Evolutionary conservation across 2,113 vertebrate genomes (phyloP).

Genomic region (Gulo gulo): DNA sequence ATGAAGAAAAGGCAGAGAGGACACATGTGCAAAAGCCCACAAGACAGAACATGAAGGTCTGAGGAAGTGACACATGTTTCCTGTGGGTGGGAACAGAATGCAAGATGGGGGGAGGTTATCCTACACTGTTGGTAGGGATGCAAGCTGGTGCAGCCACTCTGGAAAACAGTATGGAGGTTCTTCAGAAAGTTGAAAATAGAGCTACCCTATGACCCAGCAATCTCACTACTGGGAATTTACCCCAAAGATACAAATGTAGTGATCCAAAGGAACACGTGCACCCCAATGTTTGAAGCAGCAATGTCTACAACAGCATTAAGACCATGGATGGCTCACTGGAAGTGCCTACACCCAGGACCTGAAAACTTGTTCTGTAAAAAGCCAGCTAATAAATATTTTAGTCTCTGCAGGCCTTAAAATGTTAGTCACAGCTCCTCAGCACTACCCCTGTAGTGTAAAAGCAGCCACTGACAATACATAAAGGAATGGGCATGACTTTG

Average conservation of each 20-base stretch:
- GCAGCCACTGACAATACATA: background rate
- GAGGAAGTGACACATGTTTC: background rate
- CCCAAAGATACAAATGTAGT: no score
- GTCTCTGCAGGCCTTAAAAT: background rate
- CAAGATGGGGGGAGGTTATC: background rate
- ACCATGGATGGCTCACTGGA: background rate
- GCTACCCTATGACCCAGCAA: no score
- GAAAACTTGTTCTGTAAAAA: background rate
- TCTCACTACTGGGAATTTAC: no score
- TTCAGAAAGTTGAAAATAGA: no score
- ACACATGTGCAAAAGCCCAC: background rate
- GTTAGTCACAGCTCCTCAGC: background rate
- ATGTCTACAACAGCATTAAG: background rate
- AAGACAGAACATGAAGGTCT: background rate
- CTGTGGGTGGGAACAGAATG: background rate
- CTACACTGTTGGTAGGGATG: no score
- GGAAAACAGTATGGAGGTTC: no score
- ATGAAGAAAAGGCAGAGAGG: background rate
- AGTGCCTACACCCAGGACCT: background rate
- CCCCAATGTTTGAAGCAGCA: no score
- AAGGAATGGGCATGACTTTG: background rate
- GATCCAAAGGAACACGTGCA: no score
- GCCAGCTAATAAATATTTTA: background rate
- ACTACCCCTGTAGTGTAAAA: background rate
- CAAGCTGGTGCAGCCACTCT: no score